Evolutionary conservation across 2,797 vertebrate genomes (phyloP).

Genomic region (Eulemur rubriventer): DNA sequence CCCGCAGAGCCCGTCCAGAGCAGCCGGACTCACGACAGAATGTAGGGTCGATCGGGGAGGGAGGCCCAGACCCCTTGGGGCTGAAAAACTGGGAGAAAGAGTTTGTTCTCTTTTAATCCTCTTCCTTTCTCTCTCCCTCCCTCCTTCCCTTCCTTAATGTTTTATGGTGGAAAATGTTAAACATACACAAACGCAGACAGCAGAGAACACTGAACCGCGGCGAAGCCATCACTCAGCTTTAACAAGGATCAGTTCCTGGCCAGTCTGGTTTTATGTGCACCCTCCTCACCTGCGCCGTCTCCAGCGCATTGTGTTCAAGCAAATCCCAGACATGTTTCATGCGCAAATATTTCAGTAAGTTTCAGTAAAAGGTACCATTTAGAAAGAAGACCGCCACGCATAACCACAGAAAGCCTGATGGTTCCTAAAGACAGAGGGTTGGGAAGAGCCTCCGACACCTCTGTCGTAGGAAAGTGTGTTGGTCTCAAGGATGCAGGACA

Average conservation of each 20-base stretch:
- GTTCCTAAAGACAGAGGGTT: not conserved
- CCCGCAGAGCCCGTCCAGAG: fast-evolving
- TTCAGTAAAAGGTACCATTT: not conserved
- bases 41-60: not conserved
- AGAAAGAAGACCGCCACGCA: not conserved
- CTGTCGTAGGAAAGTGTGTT: not conserved
- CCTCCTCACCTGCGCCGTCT: not conserved
- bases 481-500: fast-evolving
- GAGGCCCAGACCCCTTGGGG: not conserved
- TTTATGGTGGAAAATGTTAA: not conserved
- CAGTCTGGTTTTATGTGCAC: not conserved
- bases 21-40: not conserved
- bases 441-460: not conserved
- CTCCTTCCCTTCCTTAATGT: not conserved
- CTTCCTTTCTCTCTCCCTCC: not conserved
- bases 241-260: not conserved
- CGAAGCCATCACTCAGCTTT: not conserved
- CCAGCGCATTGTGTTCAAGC: not conserved
- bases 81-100: not conserved
- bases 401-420: not conserved
- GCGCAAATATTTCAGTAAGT: not conserved
- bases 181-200: not conserved
- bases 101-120: not conserved
- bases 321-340: not conserved
- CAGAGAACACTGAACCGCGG: not conserved